Percentiles rank a stretch among this genome's conserved stretches.
Evolutionary conservation across 2,888 invertebrate genomes (phyloP).

Genomic region (Stegophylla sp.): DNA sequence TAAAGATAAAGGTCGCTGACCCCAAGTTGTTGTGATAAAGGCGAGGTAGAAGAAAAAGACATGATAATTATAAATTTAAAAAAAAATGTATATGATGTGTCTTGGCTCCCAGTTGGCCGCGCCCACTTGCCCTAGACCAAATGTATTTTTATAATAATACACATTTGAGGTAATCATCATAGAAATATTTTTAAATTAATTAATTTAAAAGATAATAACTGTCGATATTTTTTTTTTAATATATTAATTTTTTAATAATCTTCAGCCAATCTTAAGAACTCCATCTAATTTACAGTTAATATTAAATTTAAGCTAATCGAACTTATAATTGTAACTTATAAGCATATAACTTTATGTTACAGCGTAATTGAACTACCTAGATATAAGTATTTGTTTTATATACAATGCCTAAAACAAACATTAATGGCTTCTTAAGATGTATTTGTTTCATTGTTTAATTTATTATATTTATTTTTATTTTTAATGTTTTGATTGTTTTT

Average conservation of each 20-base stretch:
- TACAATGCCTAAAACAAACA: not conserved
- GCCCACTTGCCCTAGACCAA: no score
- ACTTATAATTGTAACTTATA: no score
- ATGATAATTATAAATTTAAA: no score
- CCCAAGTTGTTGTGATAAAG: no score
- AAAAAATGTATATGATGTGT: no score
- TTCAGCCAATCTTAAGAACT: no score
- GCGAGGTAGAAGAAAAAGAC: no score
- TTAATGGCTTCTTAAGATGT: slow-evolving; percentile 38
- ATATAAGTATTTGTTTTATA: not conserved
- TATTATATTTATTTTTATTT: not conserved
- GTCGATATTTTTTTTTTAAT: not conserved
- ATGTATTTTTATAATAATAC: not conserved
- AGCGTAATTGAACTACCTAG: not conserved
- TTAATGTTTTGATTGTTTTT: not conserved
- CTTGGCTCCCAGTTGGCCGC: no score
- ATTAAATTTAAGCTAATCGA: no score
- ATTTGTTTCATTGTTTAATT: not conserved
- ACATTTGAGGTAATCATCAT: not conserved
- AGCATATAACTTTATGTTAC: no score
- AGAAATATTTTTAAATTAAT: not conserved
- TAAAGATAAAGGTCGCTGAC: no score
- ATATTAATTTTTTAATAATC: not conserved
- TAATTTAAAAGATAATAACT: not conserved
- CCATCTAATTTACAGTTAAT: no score